Evolutionary conservation across 2,888 invertebrate genomes (phyloP), one percentile per base, ranked within the genome.

Genomic region (Rhogogaster chlorosoma): DNA sequence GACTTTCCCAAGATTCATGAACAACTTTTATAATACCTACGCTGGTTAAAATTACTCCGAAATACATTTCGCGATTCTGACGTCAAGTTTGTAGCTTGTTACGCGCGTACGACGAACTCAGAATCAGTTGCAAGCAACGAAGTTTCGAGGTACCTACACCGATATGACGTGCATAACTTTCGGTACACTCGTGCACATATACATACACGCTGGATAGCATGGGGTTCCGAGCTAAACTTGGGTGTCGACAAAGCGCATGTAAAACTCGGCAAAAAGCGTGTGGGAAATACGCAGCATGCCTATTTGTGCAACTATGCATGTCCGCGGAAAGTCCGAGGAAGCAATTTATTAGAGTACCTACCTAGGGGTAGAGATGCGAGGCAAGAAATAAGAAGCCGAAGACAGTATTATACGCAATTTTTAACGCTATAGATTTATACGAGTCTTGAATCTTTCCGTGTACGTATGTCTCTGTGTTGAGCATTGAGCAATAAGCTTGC

Each of bases 401-500:
- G 10, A 61, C 3, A 61, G 7, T 53, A 53, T 26, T 53, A 4
- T 53, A 18, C 29, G 53, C 29, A 36, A 77, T 53, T 26, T 5
- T 73, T 9, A 42, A 38, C 15, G 22, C 67, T 6, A 45, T 45
- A 32, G 9, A 73, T 73, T 77, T 36, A 1, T 7, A 53, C 53
- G 53, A 53, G 53, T 29, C 18, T 53, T 32, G 22, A 73, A 49
- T 32, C 18, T 29, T 45, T 32, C 29, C 10, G 49, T 49, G 2
- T 32, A 64, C 18, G 9, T 49, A n/a, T 77, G 77, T 77, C 45
- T 12, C 49, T 38, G 73, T 45, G n/a, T 38, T 15, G 61, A 36
- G 36, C 22, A 22, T 38, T 15, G 61, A 36, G 36, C 22, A 22
- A 80, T 80, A 80, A 80, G 15, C 57, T 80, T 53, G 64, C 61